Conservation (phyloP, 2,113 vertebrate species). For the Jacana jacana region DNA sequence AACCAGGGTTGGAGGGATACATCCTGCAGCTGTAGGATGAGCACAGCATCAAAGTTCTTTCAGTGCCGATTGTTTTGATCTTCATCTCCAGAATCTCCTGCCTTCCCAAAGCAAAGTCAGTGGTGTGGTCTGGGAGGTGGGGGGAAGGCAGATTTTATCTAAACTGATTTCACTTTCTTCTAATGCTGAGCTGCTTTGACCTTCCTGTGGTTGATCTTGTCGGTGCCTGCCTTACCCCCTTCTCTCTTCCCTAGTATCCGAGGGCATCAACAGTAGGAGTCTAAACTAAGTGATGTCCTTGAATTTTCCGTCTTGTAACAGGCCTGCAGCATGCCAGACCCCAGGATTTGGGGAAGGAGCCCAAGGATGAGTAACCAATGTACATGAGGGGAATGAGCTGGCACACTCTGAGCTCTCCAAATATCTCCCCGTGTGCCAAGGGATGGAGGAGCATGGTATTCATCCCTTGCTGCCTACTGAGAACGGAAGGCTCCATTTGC, state of each 20-base stretch:
- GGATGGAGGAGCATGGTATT: background rate
- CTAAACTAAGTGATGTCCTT: background rate
- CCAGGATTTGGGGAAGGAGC: background rate
- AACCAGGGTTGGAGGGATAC: background rate
- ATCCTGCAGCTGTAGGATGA: background rate
- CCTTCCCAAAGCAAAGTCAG: background rate
- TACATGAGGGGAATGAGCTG: background rate
- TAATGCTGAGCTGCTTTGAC: background rate
- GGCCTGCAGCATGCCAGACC: background rate
- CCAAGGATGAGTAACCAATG: background rate
- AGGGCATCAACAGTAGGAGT: background rate
- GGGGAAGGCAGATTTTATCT: background rate
- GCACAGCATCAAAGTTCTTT: background rate
- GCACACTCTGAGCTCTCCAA: background rate
- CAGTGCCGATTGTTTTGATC: background rate
- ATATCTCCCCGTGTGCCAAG: background rate
- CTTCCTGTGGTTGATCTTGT: background rate
- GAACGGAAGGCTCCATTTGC: background rate
- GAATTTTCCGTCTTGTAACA: background rate
- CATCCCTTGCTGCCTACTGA: fast-evolving
- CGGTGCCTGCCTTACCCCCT: background rate
- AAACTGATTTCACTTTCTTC: background rate
- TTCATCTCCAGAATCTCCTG: background rate
- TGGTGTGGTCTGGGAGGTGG: background rate
- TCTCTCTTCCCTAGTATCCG: background rate